phyloP scores from a whole-genome alignment of 2,888 invertebrate species.

The Notodonta dromedarius region DNA sequence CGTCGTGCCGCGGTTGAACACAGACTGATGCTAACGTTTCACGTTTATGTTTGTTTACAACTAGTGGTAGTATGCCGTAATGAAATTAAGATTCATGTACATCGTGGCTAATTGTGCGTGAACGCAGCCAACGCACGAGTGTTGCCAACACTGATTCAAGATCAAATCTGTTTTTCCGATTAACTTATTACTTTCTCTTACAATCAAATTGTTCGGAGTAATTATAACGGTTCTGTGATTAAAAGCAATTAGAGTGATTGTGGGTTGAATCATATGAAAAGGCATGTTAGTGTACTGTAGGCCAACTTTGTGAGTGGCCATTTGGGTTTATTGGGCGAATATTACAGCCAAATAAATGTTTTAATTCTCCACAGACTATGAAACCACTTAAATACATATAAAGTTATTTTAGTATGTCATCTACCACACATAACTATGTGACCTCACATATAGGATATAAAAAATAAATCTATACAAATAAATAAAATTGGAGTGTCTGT shows the following conservation, averaged over 20 bases:
- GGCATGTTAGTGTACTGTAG: constrained; percentile 17
- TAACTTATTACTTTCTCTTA: constrained; percentile 35
- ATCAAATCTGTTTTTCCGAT: constrained; percentile 19
- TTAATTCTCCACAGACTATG: background rate
- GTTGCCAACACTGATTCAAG: constrained; percentile 11
- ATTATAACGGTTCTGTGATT: constrained; percentile 35
- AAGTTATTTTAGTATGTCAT: no score
- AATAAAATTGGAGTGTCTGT: no score
- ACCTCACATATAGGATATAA: no score
- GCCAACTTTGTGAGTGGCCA: constrained; percentile 11
- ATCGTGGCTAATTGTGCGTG: constrained; percentile 5
- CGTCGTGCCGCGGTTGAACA: constrained; percentile 17
- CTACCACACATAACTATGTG: no score
- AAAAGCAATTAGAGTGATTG: constrained; percentile 31
- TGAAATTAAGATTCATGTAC: constrained; percentile 3
- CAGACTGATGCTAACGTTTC: constrained; percentile 1
- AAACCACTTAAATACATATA: background rate
- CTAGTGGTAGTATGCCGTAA: background rate
- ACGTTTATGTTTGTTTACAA: constrained; percentile 14
- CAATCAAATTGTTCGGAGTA: constrained; percentile 15
- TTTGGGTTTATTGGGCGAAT: constrained; percentile 5
- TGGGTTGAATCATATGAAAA: constrained; percentile 20
- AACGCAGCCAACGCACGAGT: constrained; percentile 8
- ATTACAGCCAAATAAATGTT: constrained; percentile 15
- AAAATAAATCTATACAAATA: no score